A percentile compares a stretch with the other conserved stretches of the same genome.
Evolutionary conservation across 2,113 vertebrate species (phyloP).

Genomic region (Scomber japonicus): DNA sequence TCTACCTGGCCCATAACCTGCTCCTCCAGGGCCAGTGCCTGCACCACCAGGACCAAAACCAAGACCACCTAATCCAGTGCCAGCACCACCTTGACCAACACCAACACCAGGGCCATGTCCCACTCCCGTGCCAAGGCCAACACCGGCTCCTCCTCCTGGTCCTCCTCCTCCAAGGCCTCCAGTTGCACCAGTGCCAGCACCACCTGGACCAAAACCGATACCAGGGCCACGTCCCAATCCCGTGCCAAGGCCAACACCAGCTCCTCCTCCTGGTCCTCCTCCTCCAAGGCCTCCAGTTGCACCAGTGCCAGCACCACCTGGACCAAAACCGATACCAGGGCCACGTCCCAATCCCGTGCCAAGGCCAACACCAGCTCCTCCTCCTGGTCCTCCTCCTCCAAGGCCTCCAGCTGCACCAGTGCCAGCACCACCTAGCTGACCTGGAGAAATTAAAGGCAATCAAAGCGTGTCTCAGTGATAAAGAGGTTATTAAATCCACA

Average conservation of each 20-base stretch:
- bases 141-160: constrained; percentile 39
- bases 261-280: constrained; percentile 41
- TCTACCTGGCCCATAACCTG: constrained; percentile 42
- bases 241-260: constrained; percentile 25
- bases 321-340: constrained; percentile 53
- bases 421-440: constrained; percentile 22
- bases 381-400: constrained; percentile 47
- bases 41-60: constrained; percentile 27
- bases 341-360: constrained; percentile 47
- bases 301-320: constrained; percentile 50
- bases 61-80: constrained; percentile 25
- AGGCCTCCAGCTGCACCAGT: constrained; percentile 53
- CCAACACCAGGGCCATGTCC: constrained; percentile 53
- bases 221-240: constrained; percentile 53
- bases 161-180: constrained; percentile 54
- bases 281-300: constrained; percentile 51
- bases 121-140: constrained; percentile 36
- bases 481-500: neutral
- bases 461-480: neutral
- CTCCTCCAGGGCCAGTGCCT: constrained; percentile 40
- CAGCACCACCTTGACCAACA: constrained; percentile 54
- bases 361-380: constrained; percentile 28
- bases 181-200: constrained; percentile 42
- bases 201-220: constrained; percentile 49
- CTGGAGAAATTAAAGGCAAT: constrained; percentile 39